Base-by-base conservation (phyloP, 2,113 vertebrate species). In the Ia io region DNA sequence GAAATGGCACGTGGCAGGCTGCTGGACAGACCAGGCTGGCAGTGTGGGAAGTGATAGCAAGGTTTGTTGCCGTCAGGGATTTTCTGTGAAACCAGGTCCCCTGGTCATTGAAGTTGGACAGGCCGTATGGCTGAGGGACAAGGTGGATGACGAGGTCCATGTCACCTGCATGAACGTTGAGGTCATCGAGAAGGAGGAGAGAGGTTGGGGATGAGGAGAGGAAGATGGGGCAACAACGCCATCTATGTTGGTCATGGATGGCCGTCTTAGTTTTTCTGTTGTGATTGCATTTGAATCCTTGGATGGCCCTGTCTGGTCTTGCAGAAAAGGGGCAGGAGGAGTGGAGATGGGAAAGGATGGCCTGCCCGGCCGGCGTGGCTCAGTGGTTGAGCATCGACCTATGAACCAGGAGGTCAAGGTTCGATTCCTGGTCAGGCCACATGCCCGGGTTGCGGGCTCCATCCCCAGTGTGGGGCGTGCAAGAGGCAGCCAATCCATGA, bases 221-320 rank as follows among this genome's bases (percentile, higher is more conserved):
- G 12, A 67, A 25, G 12, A 17, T 1, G 6, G 77, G n/a, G 12
- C 13, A 25, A 4, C n/a, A 2, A 32, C 9, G 10, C 2, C 1
- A 0, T n/a, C 18, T 2, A 1, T 35, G 4, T 10, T 12, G 17
- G 35, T 37, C 14, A 0, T 3, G 7, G 35, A 28, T 3, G 14
- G 22, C 5, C 10, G 10, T 42, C 37, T 32, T 40, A 1, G 23
- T 9, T 35, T 80, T 67, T 70, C 65, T 53, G 22, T 22, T 69
- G 65, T 2, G 2, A 30, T n/a, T 88, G 32, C 42, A 7, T 35
- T 9, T 5, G 79, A 69, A 16, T 18, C n/a, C 51, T 44, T 32
- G 47, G 53, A 6, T 80, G 44, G 16, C 13, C 22, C n/a, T 35
- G 70, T 18, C 44, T 2, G 17, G 44, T 22, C 40, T 63, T 28